Percentiles rank a stretch among this genome's conserved stretches.
phyloP scores from a whole-genome alignment of 2,797 vertebrate genomes.

The Chrysocyon brachyurus region DNA sequence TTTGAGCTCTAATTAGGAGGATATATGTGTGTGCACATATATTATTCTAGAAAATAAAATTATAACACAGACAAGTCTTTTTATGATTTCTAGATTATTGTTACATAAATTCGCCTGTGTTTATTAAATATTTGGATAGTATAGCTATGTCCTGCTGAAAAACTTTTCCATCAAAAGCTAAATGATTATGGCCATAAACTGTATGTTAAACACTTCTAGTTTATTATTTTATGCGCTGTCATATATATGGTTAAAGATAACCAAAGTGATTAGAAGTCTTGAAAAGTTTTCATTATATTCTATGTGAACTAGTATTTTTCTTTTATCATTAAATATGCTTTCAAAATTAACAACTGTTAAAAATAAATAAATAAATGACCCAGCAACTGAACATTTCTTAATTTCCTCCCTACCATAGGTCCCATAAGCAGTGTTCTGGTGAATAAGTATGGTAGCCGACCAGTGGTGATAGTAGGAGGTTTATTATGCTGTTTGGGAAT shows the following conservation, averaged over 20 bases:
- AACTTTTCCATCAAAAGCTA: background rate
- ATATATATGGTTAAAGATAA: background rate
- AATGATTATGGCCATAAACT: background rate
- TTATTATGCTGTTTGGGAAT: slow-evolving; percentile 93
- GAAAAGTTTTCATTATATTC: background rate
- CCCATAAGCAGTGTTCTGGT: slow-evolving; percentile 98
- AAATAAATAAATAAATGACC: background rate
- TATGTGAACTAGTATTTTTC: background rate
- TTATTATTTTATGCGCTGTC: slow-evolving; percentile 9
- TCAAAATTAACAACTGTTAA: background rate
- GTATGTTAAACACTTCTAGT: background rate
- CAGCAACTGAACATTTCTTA: background rate
- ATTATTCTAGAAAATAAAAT: slow-evolving; percentile 36
- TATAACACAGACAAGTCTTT: background rate
- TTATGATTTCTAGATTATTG: background rate
- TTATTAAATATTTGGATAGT: background rate
- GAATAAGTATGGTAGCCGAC: slow-evolving; percentile 97
- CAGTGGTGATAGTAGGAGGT: slow-evolving; percentile 96
- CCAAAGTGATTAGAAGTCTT: background rate
- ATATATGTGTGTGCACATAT: background rate
- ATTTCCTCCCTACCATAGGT: slow-evolving; percentile 89
- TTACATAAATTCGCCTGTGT: background rate
- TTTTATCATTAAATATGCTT: background rate
- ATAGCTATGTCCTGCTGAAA: background rate
- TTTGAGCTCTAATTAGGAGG: background rate